Conservation (phyloP, 2,888 invertebrate species). For the Ctenicera cuprea region DNA sequence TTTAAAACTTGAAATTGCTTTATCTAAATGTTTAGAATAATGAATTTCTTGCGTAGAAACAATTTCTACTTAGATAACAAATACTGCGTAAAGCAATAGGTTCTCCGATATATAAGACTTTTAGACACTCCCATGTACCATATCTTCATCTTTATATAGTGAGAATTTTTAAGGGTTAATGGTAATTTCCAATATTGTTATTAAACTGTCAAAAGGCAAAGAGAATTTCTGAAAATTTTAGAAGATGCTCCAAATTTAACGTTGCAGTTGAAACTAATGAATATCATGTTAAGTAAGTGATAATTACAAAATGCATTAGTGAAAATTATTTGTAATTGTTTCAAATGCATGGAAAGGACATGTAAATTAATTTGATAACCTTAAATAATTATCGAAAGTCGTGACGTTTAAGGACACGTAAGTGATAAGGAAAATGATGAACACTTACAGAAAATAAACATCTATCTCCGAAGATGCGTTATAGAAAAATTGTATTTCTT, state of each 20-base stretch:
- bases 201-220: not conserved
- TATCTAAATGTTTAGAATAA: too few relatives aligned
- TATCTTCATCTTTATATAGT: too few relatives aligned
- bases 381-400: slow-evolving; percentile 40
- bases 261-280: not conserved
- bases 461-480: slow-evolving; percentile 56
- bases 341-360: not conserved
- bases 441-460: slow-evolving; percentile 23
- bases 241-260: not conserved
- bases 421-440: slow-evolving; percentile 57
- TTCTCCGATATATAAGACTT: too few relatives aligned
- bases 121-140: too few relatives aligned
- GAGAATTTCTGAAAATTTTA: not conserved
- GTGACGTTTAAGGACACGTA: slow-evolving; percentile 64
- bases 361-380: slow-evolving; percentile 22
- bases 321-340: not conserved
- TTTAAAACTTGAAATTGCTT: too few relatives aligned
- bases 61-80: too few relatives aligned
- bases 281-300: not conserved
- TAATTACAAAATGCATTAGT: not conserved
- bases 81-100: too few relatives aligned
- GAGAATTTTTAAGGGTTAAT: too few relatives aligned
- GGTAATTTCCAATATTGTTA: not conserved
- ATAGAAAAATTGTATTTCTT: slow-evolving; percentile 60
- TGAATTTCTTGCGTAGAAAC: too few relatives aligned